Percentiles rank a stretch among this genome's conserved stretches.
Conservation (phyloP, 2,888 invertebrate species). For the Apoda limacodes region DNA sequence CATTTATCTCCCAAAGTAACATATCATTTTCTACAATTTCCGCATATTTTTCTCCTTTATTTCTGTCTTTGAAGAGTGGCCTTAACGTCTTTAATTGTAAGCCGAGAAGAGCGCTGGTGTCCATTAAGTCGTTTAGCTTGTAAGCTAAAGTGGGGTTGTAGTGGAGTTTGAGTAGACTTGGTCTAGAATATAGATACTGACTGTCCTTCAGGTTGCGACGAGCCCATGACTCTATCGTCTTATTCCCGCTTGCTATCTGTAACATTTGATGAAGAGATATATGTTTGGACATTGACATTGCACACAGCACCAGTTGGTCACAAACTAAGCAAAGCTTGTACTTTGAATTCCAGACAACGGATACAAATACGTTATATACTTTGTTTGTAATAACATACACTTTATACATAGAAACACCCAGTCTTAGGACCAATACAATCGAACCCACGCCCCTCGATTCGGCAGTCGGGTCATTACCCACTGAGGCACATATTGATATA, state of each 20-base stretch:
- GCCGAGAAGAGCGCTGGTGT: slow-evolving; percentile 83
- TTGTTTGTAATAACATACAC: too few species aligned
- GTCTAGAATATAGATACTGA: slow-evolving; percentile 83
- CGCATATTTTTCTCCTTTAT: slow-evolving; percentile 78
- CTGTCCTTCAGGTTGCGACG: slow-evolving; percentile 74
- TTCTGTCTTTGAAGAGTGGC: slow-evolving; percentile 78
- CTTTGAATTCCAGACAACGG: too few species aligned
- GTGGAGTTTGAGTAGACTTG: slow-evolving; percentile 82
- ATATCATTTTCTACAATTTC: slow-evolving; percentile 90
- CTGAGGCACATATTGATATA: too few species aligned
- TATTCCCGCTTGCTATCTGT: slow-evolving; percentile 80
- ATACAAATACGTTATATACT: too few species aligned
- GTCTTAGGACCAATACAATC: too few species aligned
- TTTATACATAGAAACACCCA: too few species aligned
- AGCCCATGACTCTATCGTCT: slow-evolving; percentile 81
- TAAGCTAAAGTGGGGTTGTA: slow-evolving; percentile 77
- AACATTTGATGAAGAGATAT: slow-evolving; percentile 10
- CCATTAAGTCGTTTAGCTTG: slow-evolving; percentile 76
- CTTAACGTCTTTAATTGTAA: slow-evolving; percentile 79
- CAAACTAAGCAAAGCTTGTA: too few species aligned
- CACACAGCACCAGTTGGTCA: too few species aligned
- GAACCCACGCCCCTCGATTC: too few species aligned
- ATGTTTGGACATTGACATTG: too few species aligned
- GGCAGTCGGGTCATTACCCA: too few species aligned
- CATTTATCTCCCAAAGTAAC: slow-evolving; percentile 80